Evolutionary conservation across 2,113 vertebrate species (phyloP).

Genomic region (Vanacampus margaritifer): DNA sequence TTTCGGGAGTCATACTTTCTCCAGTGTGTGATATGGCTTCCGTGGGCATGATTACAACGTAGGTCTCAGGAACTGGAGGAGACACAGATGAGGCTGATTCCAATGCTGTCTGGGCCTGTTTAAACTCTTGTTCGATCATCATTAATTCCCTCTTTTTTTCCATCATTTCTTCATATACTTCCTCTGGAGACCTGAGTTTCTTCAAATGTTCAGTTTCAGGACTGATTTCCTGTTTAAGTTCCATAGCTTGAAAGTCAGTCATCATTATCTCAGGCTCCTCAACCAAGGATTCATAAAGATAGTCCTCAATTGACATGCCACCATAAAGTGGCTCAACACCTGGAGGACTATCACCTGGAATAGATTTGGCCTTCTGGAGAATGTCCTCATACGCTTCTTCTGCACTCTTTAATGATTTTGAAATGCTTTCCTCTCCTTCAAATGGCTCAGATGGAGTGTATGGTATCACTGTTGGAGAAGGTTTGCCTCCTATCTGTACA

Average conservation of each 20-base stretch:
- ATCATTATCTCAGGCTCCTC: slow-evolving; percentile 78
- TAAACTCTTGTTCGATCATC: slow-evolving; percentile 80
- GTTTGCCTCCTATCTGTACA: slow-evolving; percentile 68
- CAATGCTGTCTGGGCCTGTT: slow-evolving; percentile 75
- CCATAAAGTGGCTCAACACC: slow-evolving; percentile 94
- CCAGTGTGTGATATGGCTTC: slow-evolving; percentile 66
- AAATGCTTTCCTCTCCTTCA: slow-evolving; percentile 57
- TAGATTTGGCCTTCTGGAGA: slow-evolving; percentile 81
- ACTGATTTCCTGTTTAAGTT: slow-evolving; percentile 35
- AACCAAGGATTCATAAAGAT: slow-evolving; percentile 93
- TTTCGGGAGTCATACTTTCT: slow-evolving; percentile 67
- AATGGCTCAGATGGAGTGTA: slow-evolving; percentile 78
- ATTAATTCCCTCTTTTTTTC: slow-evolving; percentile 77
- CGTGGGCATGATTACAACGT: slow-evolving; percentile 81
- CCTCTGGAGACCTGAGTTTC: slow-evolving; percentile 79
- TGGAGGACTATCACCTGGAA: slow-evolving; percentile 82
- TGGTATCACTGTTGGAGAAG: slow-evolving; percentile 76
- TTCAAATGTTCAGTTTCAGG: slow-evolving; percentile 63
- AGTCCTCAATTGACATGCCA: slow-evolving; percentile 96
- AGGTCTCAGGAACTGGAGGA: slow-evolving; percentile 77
- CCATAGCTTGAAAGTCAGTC: slow-evolving; percentile 50
- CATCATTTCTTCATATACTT: slow-evolving; percentile 84
- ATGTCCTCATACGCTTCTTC: slow-evolving; percentile 94
- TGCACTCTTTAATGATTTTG: slow-evolving; percentile 81
- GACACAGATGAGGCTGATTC: slow-evolving; percentile 72